Evolutionary conservation across 2,113 vertebrate species (phyloP).

Genomic region (Lethenteron reissneri): DNA sequence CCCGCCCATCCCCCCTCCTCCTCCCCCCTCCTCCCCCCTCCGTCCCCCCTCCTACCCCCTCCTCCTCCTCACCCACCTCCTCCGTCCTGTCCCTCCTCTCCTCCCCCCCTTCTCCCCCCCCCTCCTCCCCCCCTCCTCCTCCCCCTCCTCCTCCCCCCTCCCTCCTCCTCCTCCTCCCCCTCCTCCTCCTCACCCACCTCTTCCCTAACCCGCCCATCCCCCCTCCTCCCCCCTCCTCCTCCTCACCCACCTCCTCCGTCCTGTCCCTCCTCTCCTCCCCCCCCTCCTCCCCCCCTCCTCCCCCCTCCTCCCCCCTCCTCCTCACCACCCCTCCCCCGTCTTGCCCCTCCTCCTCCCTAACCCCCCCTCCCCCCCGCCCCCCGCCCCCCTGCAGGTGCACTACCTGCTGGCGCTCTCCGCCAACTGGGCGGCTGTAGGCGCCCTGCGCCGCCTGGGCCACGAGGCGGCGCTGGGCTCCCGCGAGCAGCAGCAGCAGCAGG

Average conservation of each 20-base stretch:
- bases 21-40: not conserved
- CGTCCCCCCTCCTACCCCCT: not conserved
- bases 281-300: constrained; percentile 1
- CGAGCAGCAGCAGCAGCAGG: not conserved
- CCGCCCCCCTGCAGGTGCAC: not conserved
- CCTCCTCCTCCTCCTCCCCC: not conserved
- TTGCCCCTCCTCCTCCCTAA: not conserved
- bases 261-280: no score
- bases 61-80: not conserved
- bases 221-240: not conserved
- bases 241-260: not conserved
- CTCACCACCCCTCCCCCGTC: not conserved
- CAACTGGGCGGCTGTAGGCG: not conserved
- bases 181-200: not conserved
- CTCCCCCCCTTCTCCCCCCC: not conserved
- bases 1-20: not conserved
- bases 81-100: not conserved
- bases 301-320: constrained; percentile 3
- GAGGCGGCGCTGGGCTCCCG: not conserved
- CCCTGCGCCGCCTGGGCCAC: not conserved
- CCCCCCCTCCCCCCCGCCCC: not conserved
- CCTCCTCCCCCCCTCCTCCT: not conserved
- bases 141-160: not conserved
- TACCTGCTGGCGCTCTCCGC: not conserved
- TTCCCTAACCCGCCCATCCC: not conserved